phyloP scores from a whole-genome alignment of 1,140 invertebrate genomes.

The Alviniconcha marisindica region DNA sequence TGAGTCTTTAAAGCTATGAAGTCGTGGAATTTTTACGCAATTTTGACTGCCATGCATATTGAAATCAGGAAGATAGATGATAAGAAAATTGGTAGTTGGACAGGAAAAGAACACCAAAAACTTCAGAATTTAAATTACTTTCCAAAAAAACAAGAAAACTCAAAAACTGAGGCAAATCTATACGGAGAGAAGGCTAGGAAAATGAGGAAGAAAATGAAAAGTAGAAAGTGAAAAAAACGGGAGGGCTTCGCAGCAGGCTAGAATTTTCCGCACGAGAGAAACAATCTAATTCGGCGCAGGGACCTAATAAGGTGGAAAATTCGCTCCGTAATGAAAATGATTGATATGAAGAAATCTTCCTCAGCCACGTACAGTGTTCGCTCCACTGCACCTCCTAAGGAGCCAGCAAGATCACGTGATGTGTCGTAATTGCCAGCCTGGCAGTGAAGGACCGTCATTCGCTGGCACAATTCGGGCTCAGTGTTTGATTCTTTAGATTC shows the following conservation, averaged over 20 bases:
- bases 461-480: neutral
- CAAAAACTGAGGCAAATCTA: too few relatives aligned
- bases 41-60: neutral
- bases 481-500: neutral
- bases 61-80: neutral
- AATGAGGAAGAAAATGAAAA: conserved; percentile 27
- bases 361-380: conserved; percentile 39
- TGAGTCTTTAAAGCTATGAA: conserved; percentile 5
- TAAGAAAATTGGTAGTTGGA: conserved; percentile 8
- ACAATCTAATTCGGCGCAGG: conserved; percentile 48
- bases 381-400: conserved; percentile 41
- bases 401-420: conserved; percentile 34
- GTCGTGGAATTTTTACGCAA: neutral
- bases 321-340: conserved; percentile 48
- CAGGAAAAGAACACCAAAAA: neutral
- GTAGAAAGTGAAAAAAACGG: conserved; percentile 30
- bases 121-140: neutral
- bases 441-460: conserved; percentile 34
- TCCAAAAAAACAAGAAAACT: neutral
- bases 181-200: neutral
- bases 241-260: conserved; percentile 29
- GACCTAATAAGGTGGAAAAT: conserved; percentile 48
- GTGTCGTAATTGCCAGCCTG: conserved; percentile 35
- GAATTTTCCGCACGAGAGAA: conserved; percentile 45
- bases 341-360: conserved; percentile 44